phyloP scores from a whole-genome alignment of 2,113 vertebrate genomes.

The Baryphthengus martii region DNA sequence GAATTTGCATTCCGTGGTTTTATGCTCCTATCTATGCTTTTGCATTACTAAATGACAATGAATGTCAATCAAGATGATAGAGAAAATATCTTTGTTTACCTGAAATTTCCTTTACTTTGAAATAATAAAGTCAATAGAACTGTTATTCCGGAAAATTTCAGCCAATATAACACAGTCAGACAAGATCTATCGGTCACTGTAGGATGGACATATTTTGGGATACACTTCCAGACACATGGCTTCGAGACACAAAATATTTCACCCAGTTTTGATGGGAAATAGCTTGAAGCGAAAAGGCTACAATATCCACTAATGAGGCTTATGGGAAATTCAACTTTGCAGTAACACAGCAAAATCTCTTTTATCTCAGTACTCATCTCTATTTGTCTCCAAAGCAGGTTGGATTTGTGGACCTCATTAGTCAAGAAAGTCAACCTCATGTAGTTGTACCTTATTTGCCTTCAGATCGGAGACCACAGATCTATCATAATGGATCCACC shows the following conservation, averaged over 20 bases:
- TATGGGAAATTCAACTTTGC: background rate
- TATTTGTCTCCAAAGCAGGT: background rate
- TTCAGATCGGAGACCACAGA: background rate
- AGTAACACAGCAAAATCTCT: background rate
- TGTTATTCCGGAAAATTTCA: background rate
- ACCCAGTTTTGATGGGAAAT: background rate
- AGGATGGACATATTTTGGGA: background rate
- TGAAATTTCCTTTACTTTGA: background rate
- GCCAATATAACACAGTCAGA: background rate
- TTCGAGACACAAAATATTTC: background rate
- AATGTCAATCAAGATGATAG: background rate
- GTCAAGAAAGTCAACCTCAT: background rate
- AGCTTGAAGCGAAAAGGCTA: background rate
- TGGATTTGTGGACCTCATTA: background rate
- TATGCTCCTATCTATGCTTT: background rate
- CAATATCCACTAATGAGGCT: background rate
- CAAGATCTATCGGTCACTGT: background rate
- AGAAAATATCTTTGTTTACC: background rate
- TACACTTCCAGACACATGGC: background rate
- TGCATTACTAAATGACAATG: conserved; percentile 1
- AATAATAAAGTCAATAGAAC: background rate
- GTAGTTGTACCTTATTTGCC: background rate
- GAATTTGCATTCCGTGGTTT: conserved; percentile 2
- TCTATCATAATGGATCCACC: accelerated
- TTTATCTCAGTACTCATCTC: background rate